Base-by-base conservation (phyloP, 2,797 vertebrate genomes). In the Crenichthys baileyi region DNA sequence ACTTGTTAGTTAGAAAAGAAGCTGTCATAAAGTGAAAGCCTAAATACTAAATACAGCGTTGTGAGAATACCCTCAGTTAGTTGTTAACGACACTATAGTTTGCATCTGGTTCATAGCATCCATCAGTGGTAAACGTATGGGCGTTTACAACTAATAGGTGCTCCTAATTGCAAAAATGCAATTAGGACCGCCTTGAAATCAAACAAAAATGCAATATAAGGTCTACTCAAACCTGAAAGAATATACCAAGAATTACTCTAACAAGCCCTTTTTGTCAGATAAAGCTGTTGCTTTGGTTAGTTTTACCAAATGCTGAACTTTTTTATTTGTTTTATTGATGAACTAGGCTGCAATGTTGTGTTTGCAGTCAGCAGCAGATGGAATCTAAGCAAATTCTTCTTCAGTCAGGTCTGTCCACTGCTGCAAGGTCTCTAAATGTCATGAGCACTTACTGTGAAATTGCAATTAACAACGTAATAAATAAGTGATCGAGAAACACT, bases 401-500 rank as follows among this genome's bases (percentile, higher is more conserved):
- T 92, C 85, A 83, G 72, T 93, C 90, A 89, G 85, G 83, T 86
- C 50, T 51, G 89, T 90, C 92, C 91, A 90, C 79, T 79, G 89
- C 88, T 86, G 88, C 93, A 94, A 95, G 94, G 92, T 94, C 93
- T 89, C 87, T 93, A 93, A 95, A 95, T 95, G 92, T 95, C 94
- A 95, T 90, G 92, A 89, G 87, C 94, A 91, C 84, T 89, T 89
- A 92, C 90, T 95, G 95, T 94, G 93, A 95, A 95, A 95, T 95
- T 95, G 91, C 93, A 95, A 95, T 95, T 94, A 95, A 93, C 86
- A 89, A 87, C 39, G 73, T 91, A 94, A 94, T 94, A 95, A 94
- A 95, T 94, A 92, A 89, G 76, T 84, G 87, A 90, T 88, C 0
- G 73, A 90, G 85, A 90, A 88, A 91, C 83, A 85, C 84, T 91